A percentile compares a stretch with the other conserved stretches of the same genome.
These are phyloP conservation scores for Athene noctua DNA, from an alignment of 2,113 vertebrate species.

Conservation along the genomic window DNA sequence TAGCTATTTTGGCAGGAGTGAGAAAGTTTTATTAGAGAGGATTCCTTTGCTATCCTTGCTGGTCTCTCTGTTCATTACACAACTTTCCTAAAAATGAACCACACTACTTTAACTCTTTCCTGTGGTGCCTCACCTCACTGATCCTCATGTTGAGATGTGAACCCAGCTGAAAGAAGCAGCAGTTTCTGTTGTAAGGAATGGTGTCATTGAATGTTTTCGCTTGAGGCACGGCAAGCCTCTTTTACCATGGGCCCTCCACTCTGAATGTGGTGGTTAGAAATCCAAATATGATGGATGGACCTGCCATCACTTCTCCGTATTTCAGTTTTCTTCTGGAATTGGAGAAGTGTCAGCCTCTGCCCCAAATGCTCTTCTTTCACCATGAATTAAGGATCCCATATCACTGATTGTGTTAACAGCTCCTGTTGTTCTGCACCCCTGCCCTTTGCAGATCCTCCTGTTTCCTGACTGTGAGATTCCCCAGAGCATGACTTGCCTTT, in stretches of 20 bases:
- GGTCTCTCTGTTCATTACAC: neutral
- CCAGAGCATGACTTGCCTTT: neutral
- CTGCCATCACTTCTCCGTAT: neutral
- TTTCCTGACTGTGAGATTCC: neutral
- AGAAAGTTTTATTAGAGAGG: neutral
- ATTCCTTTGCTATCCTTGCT: neutral
- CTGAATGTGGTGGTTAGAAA: neutral
- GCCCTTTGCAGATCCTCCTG: neutral
- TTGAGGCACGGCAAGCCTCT: neutral
- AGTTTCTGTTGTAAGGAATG: neutral
- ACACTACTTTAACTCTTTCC: neutral
- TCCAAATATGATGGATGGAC: neutral
- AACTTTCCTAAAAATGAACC: neutral
- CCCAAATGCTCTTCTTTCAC: neutral
- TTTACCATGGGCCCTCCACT: neutral
- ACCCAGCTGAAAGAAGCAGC: neutral
- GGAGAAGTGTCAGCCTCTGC: neutral
- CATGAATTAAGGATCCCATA: neutral
- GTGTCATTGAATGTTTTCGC: neutral
- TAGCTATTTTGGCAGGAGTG: neutral
- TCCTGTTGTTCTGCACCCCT: neutral
- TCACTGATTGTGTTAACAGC: neutral
- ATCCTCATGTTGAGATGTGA: neutral
- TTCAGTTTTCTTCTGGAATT: neutral
- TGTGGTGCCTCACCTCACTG: neutral